Base-by-base conservation (phyloP, 2,888 invertebrate species). In the Trisateles emortualis region DNA sequence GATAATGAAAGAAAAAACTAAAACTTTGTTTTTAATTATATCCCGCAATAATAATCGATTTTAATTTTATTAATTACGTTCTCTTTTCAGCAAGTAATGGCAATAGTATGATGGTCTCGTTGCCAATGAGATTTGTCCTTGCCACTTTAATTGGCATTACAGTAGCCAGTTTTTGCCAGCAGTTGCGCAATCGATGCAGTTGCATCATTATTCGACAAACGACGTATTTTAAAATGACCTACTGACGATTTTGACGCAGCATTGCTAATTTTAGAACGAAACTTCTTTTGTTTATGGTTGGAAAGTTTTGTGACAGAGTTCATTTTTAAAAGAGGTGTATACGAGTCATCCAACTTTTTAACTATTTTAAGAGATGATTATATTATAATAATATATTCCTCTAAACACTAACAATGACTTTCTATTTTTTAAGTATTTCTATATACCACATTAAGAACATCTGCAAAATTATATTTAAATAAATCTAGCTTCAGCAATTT, bases 121-220 rank as follows among this genome's bases (percentile, higher is more conserved):
- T 50, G 72, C 64, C 61, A 68, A 68, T 71, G 44, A 45, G 41
- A 30, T 44, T 35, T 46, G 59, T 59, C 70, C 64, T 71, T 71
- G 70, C 52, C 53, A 52, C 42, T 64, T 68, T 48, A 55, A 67
- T 73, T 74, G 71, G 76, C 76, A 74, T 74, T 76, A 74, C 66
- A 68, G 75, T 72, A 74, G 79, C 77, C 74, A 79, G 70, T 83
- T 84, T 83, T 80, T 79, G 86, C 80, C 81, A 83, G 75, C 50
- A 55, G 69, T 90, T 90, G 79, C 83, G 76, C 72, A 87, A 90
- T 72, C 68, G 68, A 57, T 83, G 82, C 79, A 83, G 80, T 84
- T 87, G 84, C 84, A 86, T 80, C 84, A 86, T 81, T 82, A 38
- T 59, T 48, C 44, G 58, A 66, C 46, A 59, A 54, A 60, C 60